phyloP scores from a whole-genome alignment of 2,888 invertebrate species.

The Synergus laeviventris region DNA sequence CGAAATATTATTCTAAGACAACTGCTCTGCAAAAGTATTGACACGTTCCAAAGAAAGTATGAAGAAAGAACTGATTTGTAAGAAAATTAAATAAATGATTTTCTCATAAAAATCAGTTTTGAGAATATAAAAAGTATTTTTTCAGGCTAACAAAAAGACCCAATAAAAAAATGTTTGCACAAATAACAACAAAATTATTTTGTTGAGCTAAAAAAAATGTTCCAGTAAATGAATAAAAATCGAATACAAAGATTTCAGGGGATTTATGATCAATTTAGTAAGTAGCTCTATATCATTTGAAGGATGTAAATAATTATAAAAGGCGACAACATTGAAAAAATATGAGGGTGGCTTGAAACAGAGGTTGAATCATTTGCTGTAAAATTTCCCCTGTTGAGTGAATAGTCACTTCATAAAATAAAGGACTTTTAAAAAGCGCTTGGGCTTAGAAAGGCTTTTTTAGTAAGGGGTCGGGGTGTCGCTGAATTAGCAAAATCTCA shows the following conservation, averaged over 20 bases:
- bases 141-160: too few relatives aligned
- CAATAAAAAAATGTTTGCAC: too few relatives aligned
- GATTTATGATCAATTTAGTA: background rate
- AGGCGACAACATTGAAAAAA: background rate
- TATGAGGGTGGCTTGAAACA: background rate
- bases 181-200: too few relatives aligned
- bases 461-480: constrained; percentile 10
- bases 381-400: constrained; percentile 5
- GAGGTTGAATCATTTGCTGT: background rate
- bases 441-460: constrained; percentile 18
- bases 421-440: constrained; percentile 25
- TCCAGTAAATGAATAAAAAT: background rate
- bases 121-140: too few relatives aligned
- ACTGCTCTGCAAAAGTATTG: too few relatives aligned
- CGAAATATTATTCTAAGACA: too few relatives aligned
- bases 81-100: too few relatives aligned
- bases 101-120: too few relatives aligned
- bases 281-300: background rate
- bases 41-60: too few relatives aligned
- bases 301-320: background rate
- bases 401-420: constrained; percentile 10
- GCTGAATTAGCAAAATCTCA: constrained; percentile 46
- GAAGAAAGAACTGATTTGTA: too few relatives aligned
- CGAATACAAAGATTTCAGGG: background rate
- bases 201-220: too few relatives aligned